phyloP scores from a whole-genome alignment of 1,140 invertebrate species.

The Saccostrea cuccullata region DNA sequence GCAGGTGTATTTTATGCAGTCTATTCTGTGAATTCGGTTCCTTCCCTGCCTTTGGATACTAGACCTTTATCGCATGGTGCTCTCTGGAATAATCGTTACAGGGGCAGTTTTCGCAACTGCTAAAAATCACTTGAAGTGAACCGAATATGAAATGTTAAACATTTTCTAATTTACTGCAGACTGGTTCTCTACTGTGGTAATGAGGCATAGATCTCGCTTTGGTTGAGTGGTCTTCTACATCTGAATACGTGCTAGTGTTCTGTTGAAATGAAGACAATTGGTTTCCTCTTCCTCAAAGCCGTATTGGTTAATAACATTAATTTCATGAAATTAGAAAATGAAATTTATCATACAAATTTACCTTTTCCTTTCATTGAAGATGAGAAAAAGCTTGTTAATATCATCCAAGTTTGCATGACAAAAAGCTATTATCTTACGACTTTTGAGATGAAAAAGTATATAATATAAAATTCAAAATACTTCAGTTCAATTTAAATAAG shows the following conservation, averaged over 20 bases:
- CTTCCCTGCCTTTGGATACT: background rate
- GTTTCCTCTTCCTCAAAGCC: slow-evolving; percentile 9
- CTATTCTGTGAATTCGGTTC: background rate
- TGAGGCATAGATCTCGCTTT: slow-evolving; percentile 47
- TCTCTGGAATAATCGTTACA: slow-evolving; percentile 44
- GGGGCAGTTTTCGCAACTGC: slow-evolving; percentile 29
- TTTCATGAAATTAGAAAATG: background rate
- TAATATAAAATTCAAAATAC: no score
- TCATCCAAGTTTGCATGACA: no score
- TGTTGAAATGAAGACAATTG: slow-evolving; percentile 45
- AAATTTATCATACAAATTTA: no score
- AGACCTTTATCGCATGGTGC: background rate
- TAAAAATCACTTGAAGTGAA: slow-evolving; percentile 52
- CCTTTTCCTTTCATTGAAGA: no score
- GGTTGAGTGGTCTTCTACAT: slow-evolving; percentile 45
- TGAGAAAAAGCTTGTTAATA: no score
- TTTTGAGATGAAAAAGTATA: no score
- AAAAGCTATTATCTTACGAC: no score
- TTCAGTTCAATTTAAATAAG: no score
- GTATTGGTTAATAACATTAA: background rate
- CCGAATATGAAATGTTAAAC: slow-evolving; percentile 54
- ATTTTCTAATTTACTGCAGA: slow-evolving; percentile 60
- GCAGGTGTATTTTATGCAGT: slow-evolving; percentile 7
- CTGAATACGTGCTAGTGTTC: slow-evolving; percentile 35
- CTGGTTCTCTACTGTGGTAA: slow-evolving; percentile 52